Base-by-base conservation (phyloP, 2,797 vertebrate genomes). In the Syngnathus rostellatus region DNA sequence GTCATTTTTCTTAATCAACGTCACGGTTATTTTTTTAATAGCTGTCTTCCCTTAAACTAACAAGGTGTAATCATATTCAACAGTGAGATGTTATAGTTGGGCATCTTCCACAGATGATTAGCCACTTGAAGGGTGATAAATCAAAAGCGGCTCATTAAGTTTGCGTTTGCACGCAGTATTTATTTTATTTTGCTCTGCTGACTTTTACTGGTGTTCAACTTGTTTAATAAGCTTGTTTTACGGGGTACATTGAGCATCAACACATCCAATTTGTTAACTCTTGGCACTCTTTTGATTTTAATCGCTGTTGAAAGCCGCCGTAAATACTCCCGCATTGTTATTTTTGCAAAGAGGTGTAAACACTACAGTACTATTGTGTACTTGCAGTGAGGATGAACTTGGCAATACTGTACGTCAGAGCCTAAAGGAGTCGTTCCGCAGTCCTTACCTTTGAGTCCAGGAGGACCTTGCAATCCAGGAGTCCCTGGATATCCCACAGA, bases 371-470 rank as follows among this genome's bases (percentile, higher is more conserved):
- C 31, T 31, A 31, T 31, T 31, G 31, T 31, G 31, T 31, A 62
- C 40, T 41, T 45, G 41, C 8, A 12, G 6, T 43, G 12, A 16
- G 60, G 39, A 45, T 62, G 23, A 21, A 25, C 25, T 21, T 25
- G n/a, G 16, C 38, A 12, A 43, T 43, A 61, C 5, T 17, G 25
- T 25, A 21, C 38, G 12, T 31, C 3, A 31, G 31, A 31, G 31
- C 40, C 60, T 23, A 21, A 40, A 53, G 12, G 55, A 8, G 48
- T 60, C 63, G 37, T 60, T 40, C 25, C 10, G 2, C 51, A 66
- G 39, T 37, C n/a, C 31, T 83, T 77, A 91, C 92, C 92, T 92
- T 92, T 92, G 16, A 89, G 68, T 53, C 91, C 92, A 19, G 73
- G 69, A 0, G 71, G 71, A 19, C 92, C 92, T 31, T 86, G 90